Percentiles rank a stretch among this genome's conserved stretches.
Conservation (phyloP, 2,888 invertebrate genomes). For the Orthosia gracilis region DNA sequence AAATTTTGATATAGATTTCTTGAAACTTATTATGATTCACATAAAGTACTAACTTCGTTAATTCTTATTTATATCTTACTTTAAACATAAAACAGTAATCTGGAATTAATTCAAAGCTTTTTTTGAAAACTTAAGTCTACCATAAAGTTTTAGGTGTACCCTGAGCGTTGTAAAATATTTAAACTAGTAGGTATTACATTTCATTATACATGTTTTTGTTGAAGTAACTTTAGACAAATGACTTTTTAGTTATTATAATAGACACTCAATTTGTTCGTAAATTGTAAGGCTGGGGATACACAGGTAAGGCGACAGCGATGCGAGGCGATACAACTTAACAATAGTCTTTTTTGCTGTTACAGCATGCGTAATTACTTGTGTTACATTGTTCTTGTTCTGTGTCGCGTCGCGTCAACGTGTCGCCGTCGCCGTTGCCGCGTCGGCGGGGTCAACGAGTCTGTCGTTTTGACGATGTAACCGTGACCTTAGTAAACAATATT, state of each 20-base stretch:
- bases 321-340: slow-evolving; percentile 19
- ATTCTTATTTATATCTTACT: neutral
- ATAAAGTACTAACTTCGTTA: neutral
- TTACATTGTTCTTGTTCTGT: slow-evolving; percentile 37
- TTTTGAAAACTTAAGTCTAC: slow-evolving; percentile 1
- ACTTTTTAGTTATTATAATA: slow-evolving; percentile 24
- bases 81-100: slow-evolving; percentile 9
- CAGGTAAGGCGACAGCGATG: slow-evolving; percentile 7
- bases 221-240: slow-evolving; percentile 16
- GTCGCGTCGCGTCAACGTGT: slow-evolving; percentile 36
- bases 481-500: slow-evolving; percentile 9
- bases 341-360: slow-evolving; percentile 38
- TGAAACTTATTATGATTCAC: slow-evolving; percentile 11
- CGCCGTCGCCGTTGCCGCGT: slow-evolving; percentile 4
- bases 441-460: neutral
- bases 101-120: neutral
- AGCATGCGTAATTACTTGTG: slow-evolving; percentile 35
- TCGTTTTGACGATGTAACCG: neutral
- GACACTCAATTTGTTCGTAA: slow-evolving; percentile 21
- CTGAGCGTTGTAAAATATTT: neutral
- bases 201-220: slow-evolving; percentile 31
- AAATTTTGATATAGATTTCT: neutral
- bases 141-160: slow-evolving; percentile 15
- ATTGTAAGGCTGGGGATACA: slow-evolving; percentile 1
- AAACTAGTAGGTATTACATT: slow-evolving; percentile 27